phyloP scores from a whole-genome alignment of 1,140 invertebrate species.

The Anastrepha obliqua region DNA sequence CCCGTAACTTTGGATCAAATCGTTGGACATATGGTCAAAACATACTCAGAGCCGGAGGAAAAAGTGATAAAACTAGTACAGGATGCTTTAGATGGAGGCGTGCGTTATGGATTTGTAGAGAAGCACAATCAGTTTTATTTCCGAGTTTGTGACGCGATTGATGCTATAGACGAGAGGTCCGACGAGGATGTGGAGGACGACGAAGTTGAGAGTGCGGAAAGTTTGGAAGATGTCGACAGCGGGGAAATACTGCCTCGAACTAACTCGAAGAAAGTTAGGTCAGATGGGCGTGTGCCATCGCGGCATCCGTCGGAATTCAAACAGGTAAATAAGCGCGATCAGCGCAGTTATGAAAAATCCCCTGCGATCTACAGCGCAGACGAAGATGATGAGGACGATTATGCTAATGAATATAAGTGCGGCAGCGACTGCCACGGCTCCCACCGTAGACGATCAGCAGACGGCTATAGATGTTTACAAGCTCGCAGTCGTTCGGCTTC shows the following conservation, averaged over 20 bases:
- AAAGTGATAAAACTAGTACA: slow-evolving; percentile 21
- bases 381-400: background rate
- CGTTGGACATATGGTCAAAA: background rate
- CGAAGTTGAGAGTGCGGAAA: slow-evolving; percentile 5
- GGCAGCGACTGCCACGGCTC: background rate
- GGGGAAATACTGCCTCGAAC: background rate
- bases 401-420: background rate
- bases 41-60: background rate
- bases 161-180: background rate
- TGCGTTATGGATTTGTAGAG: background rate
- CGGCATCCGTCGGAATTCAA: background rate
- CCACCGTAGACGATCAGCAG: background rate
- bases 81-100: background rate
- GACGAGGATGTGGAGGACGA: slow-evolving; percentile 13
- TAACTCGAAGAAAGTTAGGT: background rate
- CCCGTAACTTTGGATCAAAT: slow-evolving; percentile 39
- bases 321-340: background rate
- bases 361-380: background rate
- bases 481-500: slow-evolving; percentile 2
- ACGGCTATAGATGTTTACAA: background rate
- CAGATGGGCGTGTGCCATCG: background rate
- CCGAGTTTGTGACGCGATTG: slow-evolving; percentile 8
- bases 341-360: background rate
- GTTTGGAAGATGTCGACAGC: background rate
- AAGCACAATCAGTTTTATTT: slow-evolving; percentile 35